Percentiles rank a stretch among this genome's conserved stretches.
These are phyloP conservation scores for Penelope pileata DNA, from an alignment of 2,113 vertebrate species.

Conservation along the genomic window DNA sequence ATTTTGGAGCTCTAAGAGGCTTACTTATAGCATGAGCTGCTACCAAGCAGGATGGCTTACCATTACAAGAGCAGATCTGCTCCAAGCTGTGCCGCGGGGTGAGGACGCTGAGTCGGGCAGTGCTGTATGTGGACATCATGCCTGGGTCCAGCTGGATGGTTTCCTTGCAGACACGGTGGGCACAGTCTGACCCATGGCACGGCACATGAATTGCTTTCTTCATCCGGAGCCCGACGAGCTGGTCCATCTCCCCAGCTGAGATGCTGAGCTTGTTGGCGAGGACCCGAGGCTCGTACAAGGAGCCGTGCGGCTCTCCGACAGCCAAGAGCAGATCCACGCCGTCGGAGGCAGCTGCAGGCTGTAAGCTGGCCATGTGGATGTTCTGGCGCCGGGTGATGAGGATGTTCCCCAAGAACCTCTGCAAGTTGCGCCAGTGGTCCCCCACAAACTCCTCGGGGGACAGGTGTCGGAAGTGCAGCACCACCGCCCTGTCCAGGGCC, in stretches of 20 bases:
- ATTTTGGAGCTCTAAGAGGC: neutral
- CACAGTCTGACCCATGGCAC: slow-evolving; percentile 83
- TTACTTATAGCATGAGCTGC: neutral
- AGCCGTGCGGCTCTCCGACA: slow-evolving; percentile 62
- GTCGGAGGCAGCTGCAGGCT: slow-evolving; percentile 75
- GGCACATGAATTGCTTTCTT: slow-evolving; percentile 80
- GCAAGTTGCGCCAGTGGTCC: slow-evolving; percentile 91
- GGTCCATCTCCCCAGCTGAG: slow-evolving; percentile 81
- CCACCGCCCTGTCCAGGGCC: slow-evolving; percentile 82
- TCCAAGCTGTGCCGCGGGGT: slow-evolving; percentile 88
- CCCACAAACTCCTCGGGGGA: slow-evolving; percentile 91
- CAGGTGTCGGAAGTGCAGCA: slow-evolving; percentile 82
- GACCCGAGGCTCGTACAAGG: slow-evolving; percentile 67
- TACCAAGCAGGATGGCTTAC: slow-evolving; percentile 68
- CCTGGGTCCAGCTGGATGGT: slow-evolving; percentile 82
- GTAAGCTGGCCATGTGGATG: slow-evolving; percentile 91
- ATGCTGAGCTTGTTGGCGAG: slow-evolving; percentile 75
- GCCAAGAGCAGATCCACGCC: slow-evolving; percentile 85
- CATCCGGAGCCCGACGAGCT: slow-evolving; percentile 82
- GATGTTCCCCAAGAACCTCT: slow-evolving; percentile 82
- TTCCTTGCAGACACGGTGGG: slow-evolving; percentile 83
- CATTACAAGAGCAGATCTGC: slow-evolving; percentile 90
- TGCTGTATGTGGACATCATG: slow-evolving; percentile 84
- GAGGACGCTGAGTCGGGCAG: slow-evolving; percentile 88
- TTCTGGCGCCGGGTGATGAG: slow-evolving; percentile 81